Percentiles rank a stretch among this genome's conserved stretches.
Evolutionary conservation across 2,797 vertebrate species (phyloP).

Genomic region (Neosalanx taihuensis): DNA sequence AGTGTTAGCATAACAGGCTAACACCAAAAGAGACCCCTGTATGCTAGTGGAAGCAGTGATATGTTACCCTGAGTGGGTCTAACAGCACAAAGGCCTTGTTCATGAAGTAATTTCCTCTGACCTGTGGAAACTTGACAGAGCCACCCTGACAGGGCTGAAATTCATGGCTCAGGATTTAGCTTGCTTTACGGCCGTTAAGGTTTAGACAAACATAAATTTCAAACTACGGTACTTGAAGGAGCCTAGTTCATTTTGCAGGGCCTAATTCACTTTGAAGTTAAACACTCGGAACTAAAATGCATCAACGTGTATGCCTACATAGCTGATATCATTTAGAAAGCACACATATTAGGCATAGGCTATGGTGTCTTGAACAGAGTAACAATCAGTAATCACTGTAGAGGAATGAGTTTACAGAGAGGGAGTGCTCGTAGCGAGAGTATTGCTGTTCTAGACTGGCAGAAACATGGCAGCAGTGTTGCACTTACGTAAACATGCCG

Average conservation of each 20-base stretch:
- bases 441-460: neutral
- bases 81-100: constrained; percentile 49
- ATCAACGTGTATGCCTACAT: neutral
- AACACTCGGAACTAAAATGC: constrained; percentile 34
- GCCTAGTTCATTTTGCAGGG: neutral
- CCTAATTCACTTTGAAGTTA: constrained; percentile 32
- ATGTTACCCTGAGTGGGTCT: constrained; percentile 38
- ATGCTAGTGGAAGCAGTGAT: constrained; percentile 27
- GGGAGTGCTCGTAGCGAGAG: no score
- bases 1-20: constrained; percentile 3
- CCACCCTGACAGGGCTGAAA: constrained; percentile 36
- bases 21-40: constrained; percentile 38
- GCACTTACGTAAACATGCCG: constrained; percentile 17
- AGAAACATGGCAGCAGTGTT: neutral
- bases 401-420: neutral
- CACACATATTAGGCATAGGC: neutral
- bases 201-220: constrained; percentile 32
- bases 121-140: constrained; percentile 52
- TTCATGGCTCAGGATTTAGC: constrained; percentile 50
- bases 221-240: constrained; percentile 14
- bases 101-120: constrained; percentile 54
- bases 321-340: constrained; percentile 8
- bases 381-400: constrained; percentile 2
- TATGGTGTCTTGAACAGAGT: constrained; percentile 1
- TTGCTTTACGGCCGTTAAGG: constrained; percentile 51